Evolutionary conservation across 2,113 vertebrate species (phyloP), one percentile per base, ranked within the genome.

Genomic region (Ammodramus savannarum): DNA sequence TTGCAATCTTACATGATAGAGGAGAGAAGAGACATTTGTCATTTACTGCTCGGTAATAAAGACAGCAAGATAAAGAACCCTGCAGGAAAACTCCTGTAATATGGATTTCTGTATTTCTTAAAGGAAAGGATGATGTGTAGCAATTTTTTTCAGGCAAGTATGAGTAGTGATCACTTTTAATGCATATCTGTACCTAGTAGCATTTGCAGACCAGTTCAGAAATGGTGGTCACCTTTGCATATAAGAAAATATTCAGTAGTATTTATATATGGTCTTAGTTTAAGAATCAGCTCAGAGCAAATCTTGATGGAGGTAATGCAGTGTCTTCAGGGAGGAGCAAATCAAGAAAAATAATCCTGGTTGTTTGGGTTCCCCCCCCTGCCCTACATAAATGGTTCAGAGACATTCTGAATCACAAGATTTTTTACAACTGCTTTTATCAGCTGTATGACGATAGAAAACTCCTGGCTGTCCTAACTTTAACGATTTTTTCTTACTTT

Each of bases 321-420:
- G 3, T 15, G 4, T 27, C 36, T 22, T 54, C 36, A 65, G 10
- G 7, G 21, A 44, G 10, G 19, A 69, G 5, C 39, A 91, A 71
- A 89, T 6, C 9, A 75, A 85, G 39, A 49, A 34, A 48, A 23
- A 36, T 27, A 15, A 8, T 20, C 57, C 80, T 54, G 29, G 6
- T 38, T 41, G 2, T 21, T 68, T n/a, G 3, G 6, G 17, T 4
- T 1, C 6, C 41, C 11, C n/a, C 9, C 26, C 16, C 51, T 9
- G 26, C 26, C 2, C 29, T 10, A 21, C 1, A 0, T 51, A 68
- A 65, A 31, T 48, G 5, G 3, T 46, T 43, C 23, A 57, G 15
- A 12, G 23, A 15, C 6, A 9, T 83, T 26, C 51, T 52, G 20
- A 83, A 83, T 38, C 19, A 46, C 22, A 16, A 21, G 5, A 44